Conservation (phyloP, 2,888 invertebrate genomes). For the Mimachlamys varia region DNA sequence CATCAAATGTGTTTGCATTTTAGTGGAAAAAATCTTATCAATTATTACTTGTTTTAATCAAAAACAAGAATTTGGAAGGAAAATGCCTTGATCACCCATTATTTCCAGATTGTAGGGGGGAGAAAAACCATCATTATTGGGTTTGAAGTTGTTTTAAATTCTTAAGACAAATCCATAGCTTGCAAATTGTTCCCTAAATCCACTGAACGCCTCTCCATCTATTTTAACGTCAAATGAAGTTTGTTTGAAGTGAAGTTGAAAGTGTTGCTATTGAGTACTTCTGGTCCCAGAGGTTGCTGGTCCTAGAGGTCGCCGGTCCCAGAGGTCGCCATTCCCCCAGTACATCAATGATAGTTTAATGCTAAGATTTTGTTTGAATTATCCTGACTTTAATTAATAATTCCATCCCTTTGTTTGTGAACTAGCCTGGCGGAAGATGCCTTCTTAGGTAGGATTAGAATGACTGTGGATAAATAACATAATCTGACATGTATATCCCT, state of each 20-base stretch:
- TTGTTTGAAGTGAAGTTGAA: constrained; percentile 16
- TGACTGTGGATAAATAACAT: not conserved
- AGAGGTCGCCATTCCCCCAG: not conserved
- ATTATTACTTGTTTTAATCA: not conserved
- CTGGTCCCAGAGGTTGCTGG: constrained; percentile 1
- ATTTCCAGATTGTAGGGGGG: not conserved
- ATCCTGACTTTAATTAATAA: not conserved
- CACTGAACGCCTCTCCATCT: not conserved
- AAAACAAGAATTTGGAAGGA: not conserved
- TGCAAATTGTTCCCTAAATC: constrained; percentile 1
- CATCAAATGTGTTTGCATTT: not conserved
- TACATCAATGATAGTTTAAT: not conserved
- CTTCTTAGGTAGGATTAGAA: not conserved
- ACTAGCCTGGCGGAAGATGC: not conserved
- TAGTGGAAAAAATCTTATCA: not conserved
- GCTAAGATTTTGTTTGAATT: not conserved
- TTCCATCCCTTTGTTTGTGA: constrained; percentile 21
- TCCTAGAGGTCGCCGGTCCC: constrained; percentile 2
- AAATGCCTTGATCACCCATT: not conserved
- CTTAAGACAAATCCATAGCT: not conserved
- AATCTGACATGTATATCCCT: not conserved
- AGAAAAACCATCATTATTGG: not conserved
- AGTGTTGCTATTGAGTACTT: not conserved
- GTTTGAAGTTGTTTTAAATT: constrained; percentile 13
- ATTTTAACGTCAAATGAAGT: not conserved